Evolutionary conservation across 1,140 invertebrate genomes (phyloP).

Genomic region (Drosophila santomea): DNA sequence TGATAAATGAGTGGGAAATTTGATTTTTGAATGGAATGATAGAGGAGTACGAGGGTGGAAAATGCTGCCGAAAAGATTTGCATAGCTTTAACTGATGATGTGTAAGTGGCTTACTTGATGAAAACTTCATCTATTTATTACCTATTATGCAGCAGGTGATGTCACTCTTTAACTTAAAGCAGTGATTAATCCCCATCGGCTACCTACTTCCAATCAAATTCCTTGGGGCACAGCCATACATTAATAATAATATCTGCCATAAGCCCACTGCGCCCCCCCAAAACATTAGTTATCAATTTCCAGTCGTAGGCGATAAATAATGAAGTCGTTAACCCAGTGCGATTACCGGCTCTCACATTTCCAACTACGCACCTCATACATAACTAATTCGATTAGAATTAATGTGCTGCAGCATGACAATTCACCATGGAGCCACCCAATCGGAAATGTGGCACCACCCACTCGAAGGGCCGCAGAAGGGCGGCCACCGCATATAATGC

Average conservation of each 20-base stretch:
- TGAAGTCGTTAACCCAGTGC: slow-evolving; percentile 33
- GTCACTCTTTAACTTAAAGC: neutral
- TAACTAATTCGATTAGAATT: slow-evolving; percentile 62
- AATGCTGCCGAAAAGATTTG: slow-evolving; percentile 18
- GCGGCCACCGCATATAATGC: slow-evolving; percentile 61
- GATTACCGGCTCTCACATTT: slow-evolving; percentile 47
- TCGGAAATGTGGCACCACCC: slow-evolving; percentile 34
- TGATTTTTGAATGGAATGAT: slow-evolving; percentile 37
- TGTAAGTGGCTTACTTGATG: neutral
- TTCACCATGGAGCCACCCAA: slow-evolving; percentile 26
- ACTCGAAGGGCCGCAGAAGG: slow-evolving; percentile 19
- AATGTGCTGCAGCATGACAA: slow-evolving; percentile 50
- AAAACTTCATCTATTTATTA: neutral
- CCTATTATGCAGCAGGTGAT: too few species aligned
- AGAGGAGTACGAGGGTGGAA: neutral
- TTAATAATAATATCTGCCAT: slow-evolving; percentile 39
- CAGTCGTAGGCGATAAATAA: slow-evolving; percentile 36
- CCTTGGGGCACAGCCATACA: slow-evolving; percentile 2
- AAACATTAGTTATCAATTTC: slow-evolving; percentile 32
- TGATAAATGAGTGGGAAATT: slow-evolving; percentile 68
- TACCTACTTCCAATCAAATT: neutral
- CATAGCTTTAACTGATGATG: slow-evolving; percentile 19
- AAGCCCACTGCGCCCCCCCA: slow-evolving; percentile 10
- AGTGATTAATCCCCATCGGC: neutral
- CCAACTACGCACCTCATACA: slow-evolving; percentile 48